Conservation (phyloP, 1,140 invertebrate genomes). For the Aphis gossypii region DNA sequence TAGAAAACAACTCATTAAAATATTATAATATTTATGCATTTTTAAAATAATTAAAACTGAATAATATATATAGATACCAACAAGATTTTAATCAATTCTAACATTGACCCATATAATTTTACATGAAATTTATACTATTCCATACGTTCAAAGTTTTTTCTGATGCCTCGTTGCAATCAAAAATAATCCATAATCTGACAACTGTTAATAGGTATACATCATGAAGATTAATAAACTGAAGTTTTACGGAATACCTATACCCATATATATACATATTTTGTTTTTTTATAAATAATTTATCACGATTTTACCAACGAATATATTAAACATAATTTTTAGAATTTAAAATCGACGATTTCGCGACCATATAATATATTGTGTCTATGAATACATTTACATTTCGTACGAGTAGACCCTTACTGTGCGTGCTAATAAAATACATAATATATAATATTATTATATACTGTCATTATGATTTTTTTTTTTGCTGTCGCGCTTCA, state of each 20-base stretch:
- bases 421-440: not conserved
- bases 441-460: not conserved
- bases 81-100: not conserved
- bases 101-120: not conserved
- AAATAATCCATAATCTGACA: slow-evolving; percentile 6
- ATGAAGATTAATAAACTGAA: not conserved
- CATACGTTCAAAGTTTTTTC: not conserved
- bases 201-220: not conserved
- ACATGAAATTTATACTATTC: not conserved
- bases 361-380: not conserved
- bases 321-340: not conserved
- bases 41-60: not conserved
- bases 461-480: not conserved
- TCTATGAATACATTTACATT: not conserved
- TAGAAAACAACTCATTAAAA: not conserved
- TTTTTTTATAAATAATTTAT: not conserved
- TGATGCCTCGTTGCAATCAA: not conserved
- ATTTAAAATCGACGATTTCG: not conserved
- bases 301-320: not conserved
- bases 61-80: not conserved
- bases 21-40: not conserved
- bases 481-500: not conserved
- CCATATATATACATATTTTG: no score
- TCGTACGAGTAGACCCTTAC: not conserved
- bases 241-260: not conserved